Evolutionary conservation across 2,113 vertebrate species (phyloP), one percentile per base, ranked within the genome.

Genomic region (Arothron firmamentum): DNA sequence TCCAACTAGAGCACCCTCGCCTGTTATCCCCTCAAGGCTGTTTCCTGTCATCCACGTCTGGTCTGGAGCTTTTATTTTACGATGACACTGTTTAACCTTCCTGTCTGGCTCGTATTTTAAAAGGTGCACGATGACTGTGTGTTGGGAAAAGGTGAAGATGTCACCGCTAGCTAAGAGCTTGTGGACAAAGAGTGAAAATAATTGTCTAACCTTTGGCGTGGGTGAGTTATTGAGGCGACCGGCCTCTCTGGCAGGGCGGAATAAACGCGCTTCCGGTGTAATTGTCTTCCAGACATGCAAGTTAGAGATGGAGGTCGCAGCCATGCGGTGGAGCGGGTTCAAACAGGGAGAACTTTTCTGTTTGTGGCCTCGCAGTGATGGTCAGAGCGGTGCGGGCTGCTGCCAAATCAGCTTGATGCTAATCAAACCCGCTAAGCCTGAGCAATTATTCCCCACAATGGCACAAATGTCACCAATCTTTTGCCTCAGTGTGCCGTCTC

Each of bases 11-110:
- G 65, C 68, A 68, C 14, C 64, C 54, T 67, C 59, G 62, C 65
- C 67, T 75, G 62, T 79, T 75, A 75, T 74, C 61, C 79, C 70
- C 34, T 38, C 78, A 78, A 79, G 77, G 80, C 68, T 70, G 23
- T 77, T 57, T 6, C 66, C 74, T 78, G 74, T 73, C 78, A 42
- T 49, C 61, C 19, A 21, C 60, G n/a, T 34, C 13, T 19, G 45
- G 25, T 52, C 12, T n/a, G 10, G 28, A 59, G 72, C 67, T 53
- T 75, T 79, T 47, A 73, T 75, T 71, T 77, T 59, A 41, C 63
- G 3, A 31, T 45, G 64, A 65, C 72, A 78, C 70, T 51, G 61
- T 66, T 76, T 80, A 58, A 83, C 82, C 76, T 83, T 65, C 77
- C 51, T 52, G 48, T 31, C 63, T 49, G 18, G 51, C 70, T 77